phyloP scores from a whole-genome alignment of 92 coral and sea anemone species.

The Parazoanthus swiftii region DNA sequence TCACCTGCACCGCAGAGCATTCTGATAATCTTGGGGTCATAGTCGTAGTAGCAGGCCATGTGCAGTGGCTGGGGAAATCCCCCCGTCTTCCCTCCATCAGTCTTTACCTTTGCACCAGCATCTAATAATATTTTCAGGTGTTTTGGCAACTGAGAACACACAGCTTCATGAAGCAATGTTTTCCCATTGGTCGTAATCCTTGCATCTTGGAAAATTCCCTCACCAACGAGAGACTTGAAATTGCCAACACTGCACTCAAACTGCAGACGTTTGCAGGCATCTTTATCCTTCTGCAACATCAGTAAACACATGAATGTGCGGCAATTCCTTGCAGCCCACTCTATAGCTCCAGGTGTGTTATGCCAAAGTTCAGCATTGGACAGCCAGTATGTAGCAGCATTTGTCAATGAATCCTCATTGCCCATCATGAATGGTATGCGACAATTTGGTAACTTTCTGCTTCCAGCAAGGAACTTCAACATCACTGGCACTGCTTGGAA shows the following conservation, averaged over 20 bases:
- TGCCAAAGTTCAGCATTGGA: slow-evolving; percentile 74
- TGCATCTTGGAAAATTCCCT: slow-evolving; percentile 68
- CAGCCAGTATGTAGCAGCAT: slow-evolving; percentile 63
- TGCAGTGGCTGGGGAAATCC: slow-evolving; percentile 70
- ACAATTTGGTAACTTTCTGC: slow-evolving; percentile 67
- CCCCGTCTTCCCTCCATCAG: slow-evolving; percentile 20
- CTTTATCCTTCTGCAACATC: slow-evolving; percentile 59
- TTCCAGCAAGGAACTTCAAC: slow-evolving; percentile 62
- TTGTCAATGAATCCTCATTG: slow-evolving; percentile 58
- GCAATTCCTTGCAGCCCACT: slow-evolving; percentile 70
- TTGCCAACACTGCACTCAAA: slow-evolving; percentile 32
- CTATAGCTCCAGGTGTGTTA: slow-evolving; percentile 69
- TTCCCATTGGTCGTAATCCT: slow-evolving; percentile 40
- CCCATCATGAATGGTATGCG: slow-evolving; percentile 62
- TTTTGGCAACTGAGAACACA: slow-evolving; percentile 49
- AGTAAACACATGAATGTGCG: slow-evolving; percentile 62
- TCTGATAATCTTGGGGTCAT: slow-evolving; percentile 57
- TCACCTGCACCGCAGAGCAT: slow-evolving; percentile 67
- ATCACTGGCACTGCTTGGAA: slow-evolving; percentile 65
- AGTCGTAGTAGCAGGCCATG: slow-evolving; percentile 74
- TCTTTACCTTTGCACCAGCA: slow-evolving; percentile 66
- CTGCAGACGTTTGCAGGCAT: slow-evolving; percentile 43
- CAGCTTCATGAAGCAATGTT: slow-evolving; percentile 63
- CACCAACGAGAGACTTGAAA: slow-evolving; percentile 49
- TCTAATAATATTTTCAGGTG: slow-evolving; percentile 51